Conservation (phyloP, 2,113 vertebrate species). For the Choloepus hoffmanni region DNA sequence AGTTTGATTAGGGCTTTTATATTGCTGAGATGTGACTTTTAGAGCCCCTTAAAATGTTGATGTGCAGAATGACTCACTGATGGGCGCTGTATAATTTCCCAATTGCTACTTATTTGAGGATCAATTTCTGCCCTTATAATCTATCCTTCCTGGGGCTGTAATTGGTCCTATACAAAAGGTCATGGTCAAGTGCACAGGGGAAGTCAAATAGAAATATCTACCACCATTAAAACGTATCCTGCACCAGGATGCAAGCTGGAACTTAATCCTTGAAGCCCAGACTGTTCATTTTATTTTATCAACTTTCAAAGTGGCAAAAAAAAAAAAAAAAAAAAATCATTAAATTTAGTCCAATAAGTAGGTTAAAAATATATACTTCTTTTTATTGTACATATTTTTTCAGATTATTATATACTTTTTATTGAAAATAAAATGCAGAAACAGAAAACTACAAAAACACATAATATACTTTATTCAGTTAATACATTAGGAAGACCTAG, state of each 20-base stretch:
- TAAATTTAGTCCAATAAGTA: not conserved
- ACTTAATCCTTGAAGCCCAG: not conserved
- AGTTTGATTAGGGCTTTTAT: not conserved
- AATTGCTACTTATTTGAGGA: not conserved
- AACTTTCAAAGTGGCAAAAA: not conserved
- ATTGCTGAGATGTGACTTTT: not conserved
- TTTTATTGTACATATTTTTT: not conserved
- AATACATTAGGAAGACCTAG: not conserved
- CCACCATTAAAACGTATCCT: not conserved
- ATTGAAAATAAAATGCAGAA: not conserved
- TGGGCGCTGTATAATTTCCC: not conserved
- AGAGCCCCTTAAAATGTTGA: not conserved
- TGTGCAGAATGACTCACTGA: not conserved
- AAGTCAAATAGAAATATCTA: not conserved
- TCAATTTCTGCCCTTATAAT: not conserved
- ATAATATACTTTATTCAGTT: not conserved
- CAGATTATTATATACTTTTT: not conserved
- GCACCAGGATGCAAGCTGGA: not conserved
- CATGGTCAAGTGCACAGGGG: too few species aligned
- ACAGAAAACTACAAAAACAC: not conserved
- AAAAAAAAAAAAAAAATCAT: not conserved
- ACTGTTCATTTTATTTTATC: not conserved
- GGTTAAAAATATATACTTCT: not conserved
- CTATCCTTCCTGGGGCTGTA: not conserved
- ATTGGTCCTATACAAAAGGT: not conserved